A percentile compares a stretch with the other conserved stretches of the same genome.
Evolutionary conservation across 1,140 invertebrate genomes (phyloP).

Genomic region (Prorops nasuta): DNA sequence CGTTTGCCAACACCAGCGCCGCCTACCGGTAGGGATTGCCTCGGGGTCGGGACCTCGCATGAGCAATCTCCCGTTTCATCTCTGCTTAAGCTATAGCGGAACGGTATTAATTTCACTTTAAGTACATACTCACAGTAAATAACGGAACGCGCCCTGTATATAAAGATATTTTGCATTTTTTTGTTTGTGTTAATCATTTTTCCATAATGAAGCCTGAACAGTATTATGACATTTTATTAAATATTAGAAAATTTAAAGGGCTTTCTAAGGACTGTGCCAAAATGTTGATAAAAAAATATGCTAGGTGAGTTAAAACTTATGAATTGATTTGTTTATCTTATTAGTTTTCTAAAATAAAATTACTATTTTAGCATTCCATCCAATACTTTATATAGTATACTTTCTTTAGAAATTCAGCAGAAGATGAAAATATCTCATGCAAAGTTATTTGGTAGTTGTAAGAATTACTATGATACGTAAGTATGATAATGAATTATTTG

Average conservation of each 20-base stretch:
- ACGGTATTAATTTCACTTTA: no score
- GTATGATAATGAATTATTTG: slow-evolving; percentile 6
- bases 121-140: no score
- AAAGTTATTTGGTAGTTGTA: slow-evolving; percentile 22
- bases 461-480: slow-evolving; percentile 34
- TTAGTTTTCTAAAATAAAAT: slow-evolving; percentile 5
- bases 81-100: no score
- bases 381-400: slow-evolving; percentile 58
- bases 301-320: slow-evolving; percentile 22
- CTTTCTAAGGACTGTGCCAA: slow-evolving; percentile 36
- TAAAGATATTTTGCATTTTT: no score
- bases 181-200: no score
- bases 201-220: slow-evolving; percentile 35
- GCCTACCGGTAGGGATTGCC: no score
- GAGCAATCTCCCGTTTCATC: no score
- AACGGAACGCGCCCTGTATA: no score
- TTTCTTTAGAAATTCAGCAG: slow-evolving; percentile 49
- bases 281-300: slow-evolving; percentile 31
- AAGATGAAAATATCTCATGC: slow-evolving; percentile 49
- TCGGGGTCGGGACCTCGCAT: no score
- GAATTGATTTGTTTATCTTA: slow-evolving; percentile 9
- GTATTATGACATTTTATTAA: slow-evolving; percentile 30
- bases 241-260: slow-evolving; percentile 34
- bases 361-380: slow-evolving; percentile 45
- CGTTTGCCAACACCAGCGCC: no score